Percentiles rank a stretch among this genome's conserved stretches.
Conservation (phyloP, 2,113 vertebrate species). For the Fulmarus glacialis region DNA sequence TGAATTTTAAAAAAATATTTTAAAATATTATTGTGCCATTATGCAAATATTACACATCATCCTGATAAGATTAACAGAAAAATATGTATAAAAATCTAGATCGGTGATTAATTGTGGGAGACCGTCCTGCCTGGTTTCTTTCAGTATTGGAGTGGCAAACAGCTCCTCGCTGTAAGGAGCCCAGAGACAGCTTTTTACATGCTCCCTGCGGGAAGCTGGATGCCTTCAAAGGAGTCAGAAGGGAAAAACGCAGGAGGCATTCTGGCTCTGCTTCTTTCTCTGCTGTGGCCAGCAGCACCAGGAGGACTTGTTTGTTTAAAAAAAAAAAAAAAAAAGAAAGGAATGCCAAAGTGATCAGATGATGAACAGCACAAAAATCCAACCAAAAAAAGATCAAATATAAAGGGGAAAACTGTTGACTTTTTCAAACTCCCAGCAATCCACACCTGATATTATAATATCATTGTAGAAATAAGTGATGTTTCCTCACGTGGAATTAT, state of each 20-base stretch:
- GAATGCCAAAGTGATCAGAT: not conserved
- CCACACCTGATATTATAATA: not conserved
- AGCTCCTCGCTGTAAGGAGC: not conserved
- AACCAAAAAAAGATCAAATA: not conserved
- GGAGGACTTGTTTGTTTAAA: not conserved
- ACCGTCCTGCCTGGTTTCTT: not conserved
- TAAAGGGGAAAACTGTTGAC: not conserved
- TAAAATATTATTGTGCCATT: not conserved
- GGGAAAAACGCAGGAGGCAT: not conserved
- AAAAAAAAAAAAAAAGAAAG: not conserved
- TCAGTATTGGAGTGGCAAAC: not conserved
- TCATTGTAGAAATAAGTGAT: not conserved
- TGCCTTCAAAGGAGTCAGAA: slow-evolving; percentile 40
- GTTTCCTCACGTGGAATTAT: not conserved
- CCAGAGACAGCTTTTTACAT: not conserved
- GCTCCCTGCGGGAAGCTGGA: slow-evolving; percentile 24
- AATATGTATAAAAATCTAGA: not conserved
- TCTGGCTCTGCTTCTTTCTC: slow-evolving; percentile 12
- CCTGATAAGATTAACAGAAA: not conserved
- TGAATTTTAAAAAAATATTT: not conserved
- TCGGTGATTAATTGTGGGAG: not conserved
- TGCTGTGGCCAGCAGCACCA: not conserved
- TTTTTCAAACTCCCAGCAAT: not conserved
- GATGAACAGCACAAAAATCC: not conserved
- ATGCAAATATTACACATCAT: not conserved